Evolutionary conservation across 23 tunicate species (phyloP), one percentile per base, ranked within the genome.

Genomic region (Halocynthia aurantium): DNA sequence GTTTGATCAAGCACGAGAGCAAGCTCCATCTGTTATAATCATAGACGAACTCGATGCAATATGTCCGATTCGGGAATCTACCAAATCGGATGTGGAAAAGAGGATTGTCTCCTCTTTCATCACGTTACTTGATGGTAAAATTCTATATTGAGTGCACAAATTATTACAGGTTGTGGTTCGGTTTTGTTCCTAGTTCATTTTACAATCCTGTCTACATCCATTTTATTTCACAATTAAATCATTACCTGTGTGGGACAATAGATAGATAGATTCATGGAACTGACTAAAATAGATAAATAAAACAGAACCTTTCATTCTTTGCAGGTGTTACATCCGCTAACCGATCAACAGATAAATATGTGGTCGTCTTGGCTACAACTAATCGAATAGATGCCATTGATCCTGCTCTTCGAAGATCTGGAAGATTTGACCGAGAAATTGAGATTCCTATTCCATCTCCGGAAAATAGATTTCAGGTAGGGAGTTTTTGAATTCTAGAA

Each of bases 361-460:
- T 92, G 2, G 72, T 92, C 40, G 85, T 92, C 53, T 53, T 92
- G 8, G 98, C 87, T 50, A 86, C 98, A 55, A 92, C 98, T 7
- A 92, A 79, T 80, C 77, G 83, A 15, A 19, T 92, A 12, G 92
- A 92, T 8, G 62, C 87, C 6, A 57, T 92, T 8, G 87, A 92
- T 76, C 97, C 97, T 8, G 80, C 81, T 7, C 61, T 90, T 12
- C 62, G 90, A 17, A 65, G 86, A 77, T 60, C 90, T 5, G 88
- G 87, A 61, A 83, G 98, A 12, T 92, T 92, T 67, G 88, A 86
- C 58, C 81, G 85, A 0, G 92, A 92, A 61, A 82, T 92, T 20
- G 98, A 92, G 64, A 80, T 92, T 13, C 71, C 84, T 53, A 84
- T 92, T 61, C 92, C 92, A 51, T 52, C 91, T 8, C 60, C 88